A percentile compares a stretch with the other conserved stretches of the same genome.
These are phyloP conservation scores for Malaclemys terrapin DNA, from an alignment of 2,113 vertebrate species.

Conservation along the genomic window DNA sequence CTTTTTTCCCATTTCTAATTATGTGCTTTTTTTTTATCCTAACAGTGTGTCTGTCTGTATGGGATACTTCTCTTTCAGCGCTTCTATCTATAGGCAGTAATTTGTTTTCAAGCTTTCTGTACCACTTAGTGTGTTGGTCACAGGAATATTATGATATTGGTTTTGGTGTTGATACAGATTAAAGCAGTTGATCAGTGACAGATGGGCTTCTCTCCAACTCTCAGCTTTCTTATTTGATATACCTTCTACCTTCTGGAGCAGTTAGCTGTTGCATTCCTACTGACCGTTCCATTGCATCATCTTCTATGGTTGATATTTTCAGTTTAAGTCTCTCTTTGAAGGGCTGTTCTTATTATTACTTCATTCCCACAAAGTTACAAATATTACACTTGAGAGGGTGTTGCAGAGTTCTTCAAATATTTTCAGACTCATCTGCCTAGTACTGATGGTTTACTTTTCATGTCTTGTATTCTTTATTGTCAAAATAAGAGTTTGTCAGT, in stretches of 20 bases:
- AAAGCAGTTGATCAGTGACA: neutral
- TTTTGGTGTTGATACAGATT: neutral
- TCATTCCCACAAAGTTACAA: conserved; percentile 17
- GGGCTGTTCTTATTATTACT: neutral
- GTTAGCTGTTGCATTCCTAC: conserved; percentile 28
- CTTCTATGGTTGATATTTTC: neutral
- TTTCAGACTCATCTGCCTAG: neutral
- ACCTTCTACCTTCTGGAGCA: neutral
- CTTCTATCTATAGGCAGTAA: neutral
- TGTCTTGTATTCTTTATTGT: conserved; percentile 1
- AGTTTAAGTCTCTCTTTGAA: neutral
- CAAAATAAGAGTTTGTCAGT: neutral
- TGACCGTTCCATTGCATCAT: neutral
- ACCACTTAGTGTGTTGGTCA: neutral
- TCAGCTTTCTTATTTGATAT: conserved; percentile 25
- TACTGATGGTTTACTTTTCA: neutral
- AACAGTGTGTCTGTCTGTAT: conserved; percentile 44
- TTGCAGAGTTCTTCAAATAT: neutral
- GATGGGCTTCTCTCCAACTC: neutral
- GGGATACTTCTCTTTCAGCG: conserved; percentile 13
- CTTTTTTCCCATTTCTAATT: conserved; percentile 17
- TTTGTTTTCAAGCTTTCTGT: neutral
- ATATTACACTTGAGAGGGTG: neutral
- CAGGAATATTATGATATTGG: neutral
- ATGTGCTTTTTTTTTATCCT: neutral